Evolutionary conservation across 2,797 vertebrate genomes (phyloP).

Genomic region (Balearica regulorum): DNA sequence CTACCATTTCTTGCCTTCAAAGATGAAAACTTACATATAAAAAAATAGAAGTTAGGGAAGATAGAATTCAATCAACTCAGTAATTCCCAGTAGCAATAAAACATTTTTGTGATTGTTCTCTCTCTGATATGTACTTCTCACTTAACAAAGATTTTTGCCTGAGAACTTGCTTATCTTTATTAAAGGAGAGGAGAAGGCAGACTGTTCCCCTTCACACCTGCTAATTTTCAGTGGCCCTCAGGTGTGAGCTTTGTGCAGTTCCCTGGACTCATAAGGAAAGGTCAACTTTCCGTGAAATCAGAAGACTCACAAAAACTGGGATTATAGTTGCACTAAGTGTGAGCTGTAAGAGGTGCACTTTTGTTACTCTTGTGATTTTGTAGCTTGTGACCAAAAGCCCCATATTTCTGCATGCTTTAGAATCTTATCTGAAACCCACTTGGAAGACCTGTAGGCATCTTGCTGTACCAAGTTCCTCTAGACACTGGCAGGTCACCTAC

Average conservation of each 20-base stretch:
- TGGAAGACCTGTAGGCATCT: background rate
- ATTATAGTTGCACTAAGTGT: background rate
- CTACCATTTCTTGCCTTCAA: background rate
- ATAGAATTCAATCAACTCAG: background rate
- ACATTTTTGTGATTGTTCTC: background rate
- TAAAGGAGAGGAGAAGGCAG: background rate
- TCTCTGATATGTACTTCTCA: background rate
- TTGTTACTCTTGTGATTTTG: background rate
- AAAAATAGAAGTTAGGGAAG: background rate
- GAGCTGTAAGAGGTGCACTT: background rate
- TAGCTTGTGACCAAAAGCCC: background rate
- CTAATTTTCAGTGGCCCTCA: background rate
- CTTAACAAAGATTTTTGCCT: background rate
- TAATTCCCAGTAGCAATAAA: conserved; percentile 20
- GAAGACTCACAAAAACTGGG: background rate
- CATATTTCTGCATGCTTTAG: background rate
- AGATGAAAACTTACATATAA: background rate
- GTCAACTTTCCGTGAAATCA: background rate
- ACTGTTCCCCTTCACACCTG: background rate
- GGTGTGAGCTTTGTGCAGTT: background rate
- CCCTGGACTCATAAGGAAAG: background rate
- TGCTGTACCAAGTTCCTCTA: background rate
- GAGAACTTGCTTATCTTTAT: background rate
- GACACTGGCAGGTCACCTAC: background rate
- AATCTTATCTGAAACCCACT: background rate